Base-by-base conservation (phyloP, 2,888 invertebrate genomes). In the Rapana venosa region DNA sequence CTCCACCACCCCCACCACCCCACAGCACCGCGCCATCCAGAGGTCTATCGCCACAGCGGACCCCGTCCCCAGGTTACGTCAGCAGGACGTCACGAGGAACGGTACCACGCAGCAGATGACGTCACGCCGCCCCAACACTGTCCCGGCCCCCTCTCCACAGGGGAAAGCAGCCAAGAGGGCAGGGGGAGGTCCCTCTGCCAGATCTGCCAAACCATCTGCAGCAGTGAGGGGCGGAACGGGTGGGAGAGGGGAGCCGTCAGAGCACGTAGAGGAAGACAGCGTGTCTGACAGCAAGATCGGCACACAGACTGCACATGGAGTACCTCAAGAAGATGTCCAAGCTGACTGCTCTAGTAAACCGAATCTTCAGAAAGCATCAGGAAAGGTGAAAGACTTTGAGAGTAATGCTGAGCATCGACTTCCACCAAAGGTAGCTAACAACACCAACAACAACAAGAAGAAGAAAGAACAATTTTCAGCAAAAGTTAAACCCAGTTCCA, bases 1-100 rank as follows among this genome's bases (percentile, higher is more conserved):
- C n/a, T 92, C 91, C 87, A 91, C 92, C 6, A 90, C 92, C 79
- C 93, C 94, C 8, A 92, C 91, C 20, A 91, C 93, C 83, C 94
- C 93, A 2, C 90, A 91, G 26, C 91, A 93, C 35, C 84, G 92
- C 32, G 86, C 90, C 90, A 92, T 92, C 81, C 91, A 93, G 66
- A 90, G 92, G n/a, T 90, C 92, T 47, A 47, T 47, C 77, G 92
- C 88, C 81, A 91, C 93, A 8, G 90, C 92, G 84, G 87, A 89
- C 26, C 91, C 92, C 79, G 92, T 93, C 0, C 90, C 91, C 35
- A 92, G 93, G 47, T 36, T 93, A 1, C 92, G 92, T 87, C 92
- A 92, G 26, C 92, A 93, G 83, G 93, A 93, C 88, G 83, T 93
- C 26, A 90, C 90, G 87, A 90, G 94, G 20, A 92, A 92, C 84